phyloP scores from a whole-genome alignment of 2,797 vertebrate genomes.

The Capromys pilorides region DNA sequence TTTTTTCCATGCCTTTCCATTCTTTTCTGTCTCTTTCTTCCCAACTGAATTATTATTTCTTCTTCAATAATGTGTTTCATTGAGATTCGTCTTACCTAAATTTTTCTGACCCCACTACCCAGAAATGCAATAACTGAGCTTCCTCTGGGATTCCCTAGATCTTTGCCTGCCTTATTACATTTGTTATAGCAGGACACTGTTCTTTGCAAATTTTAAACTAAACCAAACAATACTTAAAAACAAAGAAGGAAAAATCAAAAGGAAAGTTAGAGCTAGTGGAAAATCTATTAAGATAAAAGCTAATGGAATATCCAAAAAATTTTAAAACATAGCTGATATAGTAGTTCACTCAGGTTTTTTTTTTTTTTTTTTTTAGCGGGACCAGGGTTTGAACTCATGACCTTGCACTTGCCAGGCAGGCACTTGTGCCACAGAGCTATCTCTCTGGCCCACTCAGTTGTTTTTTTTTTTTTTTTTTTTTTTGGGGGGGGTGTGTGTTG shows the following conservation, averaged over 20 bases:
- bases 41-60: not conserved
- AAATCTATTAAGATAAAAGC: not conserved
- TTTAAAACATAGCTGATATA: not conserved
- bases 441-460: too few relatives aligned
- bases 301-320: not conserved
- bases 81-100: not conserved
- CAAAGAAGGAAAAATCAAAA: not conserved
- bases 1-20: not conserved
- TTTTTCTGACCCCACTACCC: not conserved
- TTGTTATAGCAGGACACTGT: not conserved
- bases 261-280: not conserved
- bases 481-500: too few relatives aligned
- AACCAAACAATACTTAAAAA: not conserved
- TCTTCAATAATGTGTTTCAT: not conserved
- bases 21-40: not conserved
- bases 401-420: too few relatives aligned
- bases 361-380: too few relatives aligned
- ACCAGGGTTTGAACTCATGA: too few relatives aligned
- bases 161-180: not conserved
- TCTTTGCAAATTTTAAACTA: constrained; percentile 4
- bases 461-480: too few relatives aligned
- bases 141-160: not conserved
- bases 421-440: too few relatives aligned
- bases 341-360: not conserved
- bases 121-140: not conserved